A percentile compares a stretch with the other conserved stretches of the same genome.
Conservation (phyloP, 1,140 invertebrate genomes). For the Calosoma granatense region DNA sequence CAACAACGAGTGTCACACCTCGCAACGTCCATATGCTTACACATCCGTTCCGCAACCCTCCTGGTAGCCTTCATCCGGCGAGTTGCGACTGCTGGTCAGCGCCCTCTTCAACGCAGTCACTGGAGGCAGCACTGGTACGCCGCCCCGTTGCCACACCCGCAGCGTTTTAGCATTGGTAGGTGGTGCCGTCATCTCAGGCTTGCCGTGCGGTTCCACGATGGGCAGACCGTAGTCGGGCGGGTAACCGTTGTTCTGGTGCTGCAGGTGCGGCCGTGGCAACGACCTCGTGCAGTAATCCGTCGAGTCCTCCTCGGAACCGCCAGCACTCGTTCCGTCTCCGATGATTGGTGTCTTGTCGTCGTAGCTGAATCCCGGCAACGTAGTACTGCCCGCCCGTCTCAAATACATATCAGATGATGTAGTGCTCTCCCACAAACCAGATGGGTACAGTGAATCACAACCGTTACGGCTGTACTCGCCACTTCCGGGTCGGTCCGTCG, state of each 20-base stretch:
- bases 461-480: constrained; percentile 60
- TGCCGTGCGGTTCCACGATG: constrained; percentile 40
- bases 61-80: constrained; percentile 82
- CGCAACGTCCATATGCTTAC: too few species aligned
- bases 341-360: constrained; percentile 69
- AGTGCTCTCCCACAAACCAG: constrained; percentile 51
- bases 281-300: constrained; percentile 30
- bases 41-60: constrained; percentile 87
- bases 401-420: constrained; percentile 19
- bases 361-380: constrained; percentile 45
- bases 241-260: constrained; percentile 41
- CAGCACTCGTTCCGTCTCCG: constrained; percentile 46
- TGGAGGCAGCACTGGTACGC: constrained; percentile 68
- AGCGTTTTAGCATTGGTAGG: constrained; percentile 60
- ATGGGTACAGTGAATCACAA: constrained; percentile 58
- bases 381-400: constrained; percentile 37
- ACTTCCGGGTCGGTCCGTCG: constrained; percentile 40
- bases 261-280: constrained; percentile 42
- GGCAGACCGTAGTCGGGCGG: constrained; percentile 70
- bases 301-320: constrained; percentile 40
- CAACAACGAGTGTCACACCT: too few species aligned
- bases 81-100: constrained; percentile 65
- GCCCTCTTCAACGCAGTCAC: constrained; percentile 70
- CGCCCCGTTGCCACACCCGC: constrained; percentile 73
- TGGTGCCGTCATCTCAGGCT: constrained; percentile 24